Evolutionary conservation across 1,140 invertebrate species (phyloP).

Genomic region (Macrotrachela quadricornifera): DNA sequence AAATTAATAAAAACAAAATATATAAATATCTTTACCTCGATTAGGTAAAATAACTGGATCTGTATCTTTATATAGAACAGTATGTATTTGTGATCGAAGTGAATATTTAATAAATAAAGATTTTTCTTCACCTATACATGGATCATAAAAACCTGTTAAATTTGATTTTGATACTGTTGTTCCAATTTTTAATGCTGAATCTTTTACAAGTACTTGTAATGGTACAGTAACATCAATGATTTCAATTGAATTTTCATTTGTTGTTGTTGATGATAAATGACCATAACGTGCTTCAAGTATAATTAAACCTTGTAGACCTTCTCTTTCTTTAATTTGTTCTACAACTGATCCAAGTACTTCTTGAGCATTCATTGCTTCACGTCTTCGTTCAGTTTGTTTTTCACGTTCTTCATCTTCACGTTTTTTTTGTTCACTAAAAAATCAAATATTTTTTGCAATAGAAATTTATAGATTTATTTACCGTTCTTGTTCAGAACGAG

Average conservation of each 20-base stretch:
- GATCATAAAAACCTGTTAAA: slow-evolving; percentile 85
- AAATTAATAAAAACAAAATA: too few species aligned
- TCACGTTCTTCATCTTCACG: slow-evolving; percentile 24
- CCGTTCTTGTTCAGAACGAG: slow-evolving; percentile 47
- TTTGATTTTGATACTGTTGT: slow-evolving; percentile 53
- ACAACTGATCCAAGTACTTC: slow-evolving; percentile 14
- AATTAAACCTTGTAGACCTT: slow-evolving; percentile 52
- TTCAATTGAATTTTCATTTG: slow-evolving; percentile 27
- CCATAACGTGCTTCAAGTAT: slow-evolving; percentile 59
- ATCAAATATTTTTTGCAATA: not conserved
- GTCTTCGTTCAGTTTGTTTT: slow-evolving; percentile 52
- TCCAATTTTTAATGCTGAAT: slow-evolving; percentile 59
- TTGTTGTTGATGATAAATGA: slow-evolving; percentile 14
- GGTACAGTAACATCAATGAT: slow-evolving; percentile 76
- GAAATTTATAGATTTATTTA: slow-evolving; percentile 34
- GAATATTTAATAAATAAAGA: slow-evolving; percentile 56
- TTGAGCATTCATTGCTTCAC: slow-evolving; percentile 55
- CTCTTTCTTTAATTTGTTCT: slow-evolving; percentile 32
- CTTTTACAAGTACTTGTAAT: slow-evolving; percentile 71
- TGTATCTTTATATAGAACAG: too few species aligned
- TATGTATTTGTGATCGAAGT: too few species aligned
- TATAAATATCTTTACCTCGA: too few species aligned
- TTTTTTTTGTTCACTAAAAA: slow-evolving; percentile 24
- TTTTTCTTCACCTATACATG: slow-evolving; percentile 76
- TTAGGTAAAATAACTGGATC: too few species aligned